Evolutionary conservation across 2,113 vertebrate genomes (phyloP).

Genomic region (Podilymbus podiceps): DNA sequence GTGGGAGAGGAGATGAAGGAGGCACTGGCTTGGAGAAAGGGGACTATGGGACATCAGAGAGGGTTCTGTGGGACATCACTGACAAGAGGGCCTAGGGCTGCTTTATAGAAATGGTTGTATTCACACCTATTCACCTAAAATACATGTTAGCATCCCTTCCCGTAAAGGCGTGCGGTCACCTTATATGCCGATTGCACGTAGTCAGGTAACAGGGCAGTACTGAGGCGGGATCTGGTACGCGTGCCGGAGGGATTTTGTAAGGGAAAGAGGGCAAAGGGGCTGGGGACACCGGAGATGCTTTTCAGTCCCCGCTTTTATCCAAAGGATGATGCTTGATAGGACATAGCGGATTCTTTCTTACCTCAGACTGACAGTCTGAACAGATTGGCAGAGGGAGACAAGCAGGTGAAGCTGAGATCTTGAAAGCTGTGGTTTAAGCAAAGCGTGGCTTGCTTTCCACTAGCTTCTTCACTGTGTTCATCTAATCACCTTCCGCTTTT

Average conservation of each 20-base stretch:
- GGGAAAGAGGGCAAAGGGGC: background rate
- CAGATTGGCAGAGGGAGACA: background rate
- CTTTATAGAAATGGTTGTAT: rapidly evolving
- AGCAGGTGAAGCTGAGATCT: background rate
- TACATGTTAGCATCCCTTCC: rapidly evolving
- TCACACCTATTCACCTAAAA: background rate
- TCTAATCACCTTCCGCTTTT: background rate
- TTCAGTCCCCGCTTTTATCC: background rate
- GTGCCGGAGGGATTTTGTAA: rapidly evolving
- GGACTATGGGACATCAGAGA: no score
- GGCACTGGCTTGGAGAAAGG: background rate
- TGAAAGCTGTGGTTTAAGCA: background rate
- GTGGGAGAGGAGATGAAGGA: background rate
- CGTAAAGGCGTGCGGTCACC: background rate
- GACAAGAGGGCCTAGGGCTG: no score
- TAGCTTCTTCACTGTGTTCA: background rate
- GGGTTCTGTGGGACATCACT: rapidly evolving
- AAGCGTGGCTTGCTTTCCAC: background rate
- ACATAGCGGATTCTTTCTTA: background rate
- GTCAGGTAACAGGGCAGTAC: rapidly evolving
- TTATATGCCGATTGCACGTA: rapidly evolving
- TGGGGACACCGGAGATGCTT: background rate
- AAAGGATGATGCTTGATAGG: background rate
- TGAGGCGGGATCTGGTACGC: rapidly evolving
- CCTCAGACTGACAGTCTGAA: background rate